Base-by-base conservation (phyloP, 2,888 invertebrate species). In the Digitonthophagus gazella region DNA sequence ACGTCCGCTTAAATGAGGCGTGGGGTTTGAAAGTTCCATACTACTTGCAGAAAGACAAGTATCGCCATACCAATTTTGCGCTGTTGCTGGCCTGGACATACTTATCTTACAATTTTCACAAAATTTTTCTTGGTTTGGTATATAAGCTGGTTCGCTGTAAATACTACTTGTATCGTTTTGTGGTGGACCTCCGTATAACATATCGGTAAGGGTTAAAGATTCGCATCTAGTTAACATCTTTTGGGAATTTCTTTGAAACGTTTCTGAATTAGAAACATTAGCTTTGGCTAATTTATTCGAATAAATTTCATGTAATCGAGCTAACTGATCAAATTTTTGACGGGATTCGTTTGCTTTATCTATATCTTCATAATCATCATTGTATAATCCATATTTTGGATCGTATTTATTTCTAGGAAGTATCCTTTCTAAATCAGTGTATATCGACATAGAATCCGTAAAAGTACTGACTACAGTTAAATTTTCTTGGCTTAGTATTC, bases 401-500 rank as follows among this genome's bases (percentile, higher is more conserved):
- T 88, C 84, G 76, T 87, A 88, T 71, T 87, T 85, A 78, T 88
- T 88, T 71, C 87, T 84, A 70, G 89, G 88, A 71, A 90, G 85
- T 79, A 89, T 87, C 70, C 89, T 83, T 80, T 90, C 90, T 69
- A 90, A 84, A 82, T 90, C 90, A 74, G 89, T 90, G 70, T 88
- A 88, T 67, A 89, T 83, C 0, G 88, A 88, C 79, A 88, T 82
- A 0, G 89, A 89, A 85, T 93, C 93, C 11, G 93, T 92, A 78
- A 96, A 96, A 58, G 95, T 95, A 28, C 96, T 95, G 5, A 95
- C 93, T 15, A 94, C 91, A 3, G 95, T 95, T 73, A 96, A 85
- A 82, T 95, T 95, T 84, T 96, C 95, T 83, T 95, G 93, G 78
- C 96, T 96, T 57, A 96, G 86, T 76, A 95, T 93, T 74, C 95